A percentile compares a stretch with the other conserved stretches of the same genome.
Evolutionary conservation across 2,113 vertebrate species (phyloP).

Genomic region (Coptodon rendalli): DNA sequence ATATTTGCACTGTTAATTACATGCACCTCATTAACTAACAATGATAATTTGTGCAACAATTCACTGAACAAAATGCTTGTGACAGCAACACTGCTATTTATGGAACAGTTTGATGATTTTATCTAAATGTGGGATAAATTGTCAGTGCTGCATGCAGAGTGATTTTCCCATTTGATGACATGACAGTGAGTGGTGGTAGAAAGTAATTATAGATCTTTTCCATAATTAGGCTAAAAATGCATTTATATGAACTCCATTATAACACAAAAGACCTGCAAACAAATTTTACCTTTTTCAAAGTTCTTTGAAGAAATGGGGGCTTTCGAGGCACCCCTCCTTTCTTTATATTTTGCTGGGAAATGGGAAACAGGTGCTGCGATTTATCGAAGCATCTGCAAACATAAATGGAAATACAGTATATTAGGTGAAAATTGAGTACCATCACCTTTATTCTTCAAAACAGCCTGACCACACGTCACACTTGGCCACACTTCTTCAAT

Average conservation of each 20-base stretch:
- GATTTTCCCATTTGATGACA: neutral
- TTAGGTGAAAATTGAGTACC: neutral
- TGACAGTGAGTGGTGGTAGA: neutral
- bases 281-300: neutral
- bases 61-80: neutral
- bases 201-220: neutral
- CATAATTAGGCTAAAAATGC: neutral
- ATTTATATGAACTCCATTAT: neutral
- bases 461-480: neutral
- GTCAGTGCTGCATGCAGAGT: neutral
- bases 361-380: neutral
- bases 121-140: neutral
- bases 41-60: constrained; percentile 16
- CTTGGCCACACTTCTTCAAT: neutral
- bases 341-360: neutral
- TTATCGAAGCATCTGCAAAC: neutral
- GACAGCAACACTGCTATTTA: constrained; percentile 6
- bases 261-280: neutral
- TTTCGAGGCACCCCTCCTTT: neutral
- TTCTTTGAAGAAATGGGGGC: neutral
- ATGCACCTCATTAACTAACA: constrained; percentile 31
- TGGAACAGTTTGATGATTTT: neutral
- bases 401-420: neutral
- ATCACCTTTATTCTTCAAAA: neutral
- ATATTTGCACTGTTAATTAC: constrained; percentile 26